A percentile compares a stretch with the other conserved stretches of the same genome.
Conservation (phyloP, 2,113 vertebrate species). For the Empidonax alnorum region DNA sequence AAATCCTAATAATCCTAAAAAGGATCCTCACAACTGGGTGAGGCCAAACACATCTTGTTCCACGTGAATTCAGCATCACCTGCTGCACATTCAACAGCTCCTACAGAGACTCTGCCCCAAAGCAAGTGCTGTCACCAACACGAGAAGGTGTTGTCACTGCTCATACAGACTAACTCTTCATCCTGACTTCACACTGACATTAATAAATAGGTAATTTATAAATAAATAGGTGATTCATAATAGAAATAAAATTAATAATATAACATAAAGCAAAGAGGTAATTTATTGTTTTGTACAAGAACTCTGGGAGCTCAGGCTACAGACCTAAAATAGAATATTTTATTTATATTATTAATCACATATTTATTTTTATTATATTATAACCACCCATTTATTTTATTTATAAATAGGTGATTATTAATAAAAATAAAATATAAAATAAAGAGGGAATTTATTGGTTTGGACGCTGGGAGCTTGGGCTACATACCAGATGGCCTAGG, state of each 20-base stretch:
- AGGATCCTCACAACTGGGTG: neutral
- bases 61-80: rapidly evolving
- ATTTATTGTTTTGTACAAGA: neutral
- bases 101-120: neutral
- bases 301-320: neutral
- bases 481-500: neutral
- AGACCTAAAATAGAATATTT: neutral
- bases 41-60: neutral
- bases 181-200: neutral
- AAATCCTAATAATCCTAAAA: neutral
- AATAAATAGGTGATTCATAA: neutral
- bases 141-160: neutral
- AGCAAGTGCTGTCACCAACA: rapidly evolving
- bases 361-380: neutral
- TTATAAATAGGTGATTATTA: neutral
- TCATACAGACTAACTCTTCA: neutral
- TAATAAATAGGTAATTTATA: neutral
- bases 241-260: neutral
- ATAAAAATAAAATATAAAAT: neutral
- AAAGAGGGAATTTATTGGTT: neutral
- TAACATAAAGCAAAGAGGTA: neutral
- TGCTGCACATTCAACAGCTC: neutral
- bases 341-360: neutral
- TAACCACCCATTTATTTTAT: no score
- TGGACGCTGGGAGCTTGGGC: neutral